Conservation (phyloP, 2,113 vertebrate genomes). For the Paradisaea rubra region DNA sequence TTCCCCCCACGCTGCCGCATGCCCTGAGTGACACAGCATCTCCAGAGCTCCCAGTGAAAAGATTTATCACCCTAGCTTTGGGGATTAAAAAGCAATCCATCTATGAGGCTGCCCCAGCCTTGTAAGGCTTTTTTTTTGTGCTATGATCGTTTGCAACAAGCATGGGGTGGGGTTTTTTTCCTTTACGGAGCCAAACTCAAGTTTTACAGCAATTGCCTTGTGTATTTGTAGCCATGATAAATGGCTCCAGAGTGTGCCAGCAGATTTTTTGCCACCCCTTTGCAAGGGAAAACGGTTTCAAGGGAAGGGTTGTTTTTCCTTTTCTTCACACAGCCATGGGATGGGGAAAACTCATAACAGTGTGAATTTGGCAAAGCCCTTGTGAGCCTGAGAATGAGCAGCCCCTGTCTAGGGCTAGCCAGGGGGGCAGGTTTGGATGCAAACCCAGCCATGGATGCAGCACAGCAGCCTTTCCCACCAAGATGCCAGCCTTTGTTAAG, state of each 20-base stretch:
- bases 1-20: accelerated
- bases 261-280: neutral
- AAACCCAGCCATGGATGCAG: neutral
- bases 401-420: neutral
- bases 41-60: neutral
- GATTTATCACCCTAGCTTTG: constrained; percentile 44
- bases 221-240: constrained; percentile 5
- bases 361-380: neutral
- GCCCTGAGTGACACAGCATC: neutral
- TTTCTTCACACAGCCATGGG: neutral
- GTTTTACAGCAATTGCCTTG: neutral
- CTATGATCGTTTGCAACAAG: constrained; percentile 7
- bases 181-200: neutral
- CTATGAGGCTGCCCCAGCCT: constrained; percentile 43
- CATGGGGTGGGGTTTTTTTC: neutral
- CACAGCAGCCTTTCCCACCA: neutral
- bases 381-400: neutral
- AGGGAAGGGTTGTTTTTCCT: neutral
- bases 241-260: neutral
- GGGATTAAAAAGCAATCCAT: constrained; percentile 63
- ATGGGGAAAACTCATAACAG: neutral
- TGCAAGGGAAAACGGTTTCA: neutral
- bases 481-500: neutral
- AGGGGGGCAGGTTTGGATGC: neutral
- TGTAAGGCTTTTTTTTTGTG: constrained; percentile 55